Evolutionary conservation across 1,140 invertebrate species (phyloP).

Genomic region (Portunus trituberculatus): DNA sequence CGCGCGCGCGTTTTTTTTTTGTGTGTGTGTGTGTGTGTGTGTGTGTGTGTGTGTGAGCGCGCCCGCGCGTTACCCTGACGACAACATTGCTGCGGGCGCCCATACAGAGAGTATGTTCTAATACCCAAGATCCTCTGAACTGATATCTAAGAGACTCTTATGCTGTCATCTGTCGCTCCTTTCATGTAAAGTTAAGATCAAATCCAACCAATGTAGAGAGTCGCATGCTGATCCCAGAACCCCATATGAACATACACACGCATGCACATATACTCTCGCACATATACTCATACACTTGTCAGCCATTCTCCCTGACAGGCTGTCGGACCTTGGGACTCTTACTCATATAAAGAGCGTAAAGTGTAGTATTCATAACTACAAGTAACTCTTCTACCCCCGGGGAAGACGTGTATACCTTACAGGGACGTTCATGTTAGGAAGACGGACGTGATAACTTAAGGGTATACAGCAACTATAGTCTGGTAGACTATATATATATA

Average conservation of each 20-base stretch:
- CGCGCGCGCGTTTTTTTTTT: no score
- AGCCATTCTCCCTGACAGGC: no score
- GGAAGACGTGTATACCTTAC: neutral
- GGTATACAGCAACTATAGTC: neutral
- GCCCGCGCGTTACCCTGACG: no score
- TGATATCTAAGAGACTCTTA: no score
- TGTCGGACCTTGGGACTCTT: neutral
- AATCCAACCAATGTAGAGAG: neutral
- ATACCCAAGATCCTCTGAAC: no score
- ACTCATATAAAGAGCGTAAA: neutral
- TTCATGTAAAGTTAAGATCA: no score
- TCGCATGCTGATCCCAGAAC: neutral
- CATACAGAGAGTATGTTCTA: no score
- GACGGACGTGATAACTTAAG: neutral
- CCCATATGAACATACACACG: neutral
- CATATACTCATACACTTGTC: neutral
- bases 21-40: no score
- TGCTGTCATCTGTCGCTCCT: no score
- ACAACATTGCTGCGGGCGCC: no score
- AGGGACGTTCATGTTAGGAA: neutral
- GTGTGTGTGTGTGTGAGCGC: no score
- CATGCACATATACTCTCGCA: slow-evolving; percentile 5
- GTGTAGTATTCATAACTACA: neutral
- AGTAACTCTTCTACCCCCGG: neutral
- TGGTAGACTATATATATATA: neutral